Conservation (phyloP, 2,888 invertebrate genomes). For the Lepas anatifera region DNA sequence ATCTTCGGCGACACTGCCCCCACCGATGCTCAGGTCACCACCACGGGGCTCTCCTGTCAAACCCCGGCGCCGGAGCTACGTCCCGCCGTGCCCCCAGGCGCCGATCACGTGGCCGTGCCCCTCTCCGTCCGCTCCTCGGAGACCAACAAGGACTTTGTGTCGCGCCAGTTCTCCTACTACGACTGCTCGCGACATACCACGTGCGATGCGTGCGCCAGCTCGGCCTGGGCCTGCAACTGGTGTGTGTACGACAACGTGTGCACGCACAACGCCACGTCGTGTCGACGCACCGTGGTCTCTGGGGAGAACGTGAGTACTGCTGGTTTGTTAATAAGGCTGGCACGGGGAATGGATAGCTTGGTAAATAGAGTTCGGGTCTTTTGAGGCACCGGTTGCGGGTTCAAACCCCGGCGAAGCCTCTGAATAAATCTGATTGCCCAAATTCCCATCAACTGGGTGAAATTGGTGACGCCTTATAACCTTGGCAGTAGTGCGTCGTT, state of each 20-base stretch:
- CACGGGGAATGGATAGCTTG: too few species aligned
- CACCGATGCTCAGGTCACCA: constrained; percentile 74
- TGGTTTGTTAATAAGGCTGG: too few species aligned
- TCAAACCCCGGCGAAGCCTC: too few species aligned
- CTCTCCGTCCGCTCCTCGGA: constrained; percentile 81
- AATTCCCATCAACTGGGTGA: too few species aligned
- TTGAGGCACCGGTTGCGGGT: too few species aligned
- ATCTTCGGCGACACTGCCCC: constrained; percentile 80
- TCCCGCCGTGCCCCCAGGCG: constrained; percentile 49
- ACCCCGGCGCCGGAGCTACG: constrained; percentile 64
- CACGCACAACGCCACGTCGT: constrained; percentile 71
- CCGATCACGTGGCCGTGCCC: constrained; percentile 73
- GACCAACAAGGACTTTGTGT: constrained; percentile 89
- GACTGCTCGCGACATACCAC: constrained; percentile 69
- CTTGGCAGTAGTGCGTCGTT: too few species aligned
- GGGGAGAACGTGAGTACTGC: constrained; percentile 53
- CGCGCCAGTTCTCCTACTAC: constrained; percentile 79
- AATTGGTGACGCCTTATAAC: too few species aligned
- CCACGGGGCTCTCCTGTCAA: constrained; percentile 68
- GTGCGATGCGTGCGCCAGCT: constrained; percentile 70
- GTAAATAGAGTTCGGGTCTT: too few species aligned
- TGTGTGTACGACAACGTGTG: constrained; percentile 93
- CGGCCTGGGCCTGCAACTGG: constrained; percentile 95
- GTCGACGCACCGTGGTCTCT: constrained; percentile 61
- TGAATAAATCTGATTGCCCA: too few species aligned